phyloP scores from a whole-genome alignment of 2,888 invertebrate species.

The Amiota communis region DNA sequence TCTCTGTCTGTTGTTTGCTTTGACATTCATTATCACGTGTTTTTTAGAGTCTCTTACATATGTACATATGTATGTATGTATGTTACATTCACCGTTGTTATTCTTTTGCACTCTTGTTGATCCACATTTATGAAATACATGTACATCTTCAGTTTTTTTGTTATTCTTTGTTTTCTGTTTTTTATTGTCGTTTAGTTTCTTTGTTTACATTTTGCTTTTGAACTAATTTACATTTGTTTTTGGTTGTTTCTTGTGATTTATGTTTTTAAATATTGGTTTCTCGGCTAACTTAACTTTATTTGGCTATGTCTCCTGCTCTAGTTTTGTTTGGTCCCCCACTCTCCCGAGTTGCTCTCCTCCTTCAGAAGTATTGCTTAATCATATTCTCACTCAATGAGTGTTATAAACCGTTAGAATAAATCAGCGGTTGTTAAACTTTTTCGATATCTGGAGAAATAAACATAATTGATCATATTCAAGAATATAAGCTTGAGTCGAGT shows the following conservation, averaged over 20 bases:
- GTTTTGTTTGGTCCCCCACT: too few species aligned
- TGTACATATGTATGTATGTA: conserved; percentile 10
- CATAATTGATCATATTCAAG: too few species aligned
- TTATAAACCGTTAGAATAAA: too few species aligned
- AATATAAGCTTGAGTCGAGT: too few species aligned
- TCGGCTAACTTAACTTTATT: too few species aligned
- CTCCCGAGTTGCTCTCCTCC: too few species aligned
- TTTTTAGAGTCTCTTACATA: conserved; percentile 47
- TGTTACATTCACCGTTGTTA: conserved; percentile 39
- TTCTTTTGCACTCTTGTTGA: conserved; percentile 42
- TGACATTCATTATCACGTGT: conserved; percentile 36
- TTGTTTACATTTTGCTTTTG: neutral
- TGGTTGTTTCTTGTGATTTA: neutral
- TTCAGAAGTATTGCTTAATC: too few species aligned
- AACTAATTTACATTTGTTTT: neutral
- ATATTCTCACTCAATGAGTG: too few species aligned
- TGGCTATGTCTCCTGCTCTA: too few species aligned
- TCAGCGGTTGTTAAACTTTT: too few species aligned
- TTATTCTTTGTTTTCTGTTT: conserved; percentile 27
- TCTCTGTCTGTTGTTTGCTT: conserved; percentile 32
- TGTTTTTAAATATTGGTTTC: neutral
- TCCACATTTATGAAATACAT: conserved; percentile 16
- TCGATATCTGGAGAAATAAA: too few species aligned
- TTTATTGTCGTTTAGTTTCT: neutral
- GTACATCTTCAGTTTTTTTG: conserved; percentile 31